Conservation (phyloP, 1,140 invertebrate species). For the Maniola jurtina region DNA sequence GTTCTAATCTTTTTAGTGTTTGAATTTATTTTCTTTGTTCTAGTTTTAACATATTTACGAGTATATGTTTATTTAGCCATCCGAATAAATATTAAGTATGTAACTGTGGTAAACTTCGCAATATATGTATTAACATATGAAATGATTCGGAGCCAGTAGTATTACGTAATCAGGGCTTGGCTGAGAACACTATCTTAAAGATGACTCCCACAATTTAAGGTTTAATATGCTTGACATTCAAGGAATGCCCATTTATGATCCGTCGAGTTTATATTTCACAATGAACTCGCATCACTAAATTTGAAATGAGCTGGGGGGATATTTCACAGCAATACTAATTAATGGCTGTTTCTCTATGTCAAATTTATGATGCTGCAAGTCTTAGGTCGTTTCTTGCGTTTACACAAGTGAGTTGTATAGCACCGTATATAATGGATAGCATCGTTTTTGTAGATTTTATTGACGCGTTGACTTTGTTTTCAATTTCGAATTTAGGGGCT, state of each 20-base stretch:
- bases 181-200: constrained; percentile 28
- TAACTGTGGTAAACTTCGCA: constrained; percentile 10
- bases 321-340: constrained; percentile 16
- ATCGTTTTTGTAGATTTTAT: constrained; percentile 8
- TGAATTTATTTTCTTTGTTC: constrained; percentile 6
- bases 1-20: background rate
- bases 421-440: too few relatives aligned
- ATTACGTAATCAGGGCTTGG: constrained; percentile 56
- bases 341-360: constrained; percentile 14
- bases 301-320: constrained; percentile 5
- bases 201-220: constrained; percentile 46
- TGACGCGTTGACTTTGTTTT: background rate
- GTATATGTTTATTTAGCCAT: background rate
- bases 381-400: constrained; percentile 13
- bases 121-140: constrained; percentile 25
- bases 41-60: background rate
- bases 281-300: constrained; percentile 14
- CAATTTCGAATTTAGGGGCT: background rate
- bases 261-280: constrained; percentile 19
- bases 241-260: constrained; percentile 41
- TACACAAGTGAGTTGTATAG: constrained; percentile 8
- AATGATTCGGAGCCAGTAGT: constrained; percentile 34
- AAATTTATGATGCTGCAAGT: constrained; percentile 18
- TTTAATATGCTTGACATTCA: constrained; percentile 47
- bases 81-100: background rate